Conservation (phyloP, 2,797 vertebrate species). For the Manis javanica region DNA sequence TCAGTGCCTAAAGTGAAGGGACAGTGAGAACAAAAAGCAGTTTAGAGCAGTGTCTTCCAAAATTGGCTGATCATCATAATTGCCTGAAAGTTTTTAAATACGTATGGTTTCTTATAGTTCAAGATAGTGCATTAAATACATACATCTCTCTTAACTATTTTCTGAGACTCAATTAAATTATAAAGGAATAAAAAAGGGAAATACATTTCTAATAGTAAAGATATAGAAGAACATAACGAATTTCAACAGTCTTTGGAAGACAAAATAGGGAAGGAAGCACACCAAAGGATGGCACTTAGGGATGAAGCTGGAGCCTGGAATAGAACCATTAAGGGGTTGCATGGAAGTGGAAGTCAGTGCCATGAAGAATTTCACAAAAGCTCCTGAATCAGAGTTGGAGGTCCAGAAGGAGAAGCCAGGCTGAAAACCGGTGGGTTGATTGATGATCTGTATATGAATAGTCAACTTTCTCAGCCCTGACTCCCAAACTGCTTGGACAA, state of each 20-base stretch:
- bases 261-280: not conserved
- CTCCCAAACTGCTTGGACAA: not conserved
- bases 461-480: not conserved
- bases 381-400: not conserved
- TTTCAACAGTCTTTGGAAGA: not conserved
- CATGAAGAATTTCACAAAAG: not conserved
- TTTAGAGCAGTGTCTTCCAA: conserved; percentile 14
- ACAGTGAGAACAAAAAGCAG: not conserved
- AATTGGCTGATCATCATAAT: not conserved
- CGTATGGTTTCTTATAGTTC: not conserved
- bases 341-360: not conserved
- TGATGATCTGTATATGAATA: not conserved
- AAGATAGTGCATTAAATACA: not conserved
- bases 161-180: not conserved
- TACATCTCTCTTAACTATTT: not conserved
- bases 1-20: not conserved
- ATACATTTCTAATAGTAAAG: not conserved
- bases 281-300: not conserved
- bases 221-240: not conserved
- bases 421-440: not conserved
- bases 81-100: not conserved
- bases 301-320: not conserved
- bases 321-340: not conserved
- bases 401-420: not conserved
- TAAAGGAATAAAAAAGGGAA: conserved; percentile 1